Base-by-base conservation (phyloP, 1,140 invertebrate species). In the Bombus cullumanus region DNA sequence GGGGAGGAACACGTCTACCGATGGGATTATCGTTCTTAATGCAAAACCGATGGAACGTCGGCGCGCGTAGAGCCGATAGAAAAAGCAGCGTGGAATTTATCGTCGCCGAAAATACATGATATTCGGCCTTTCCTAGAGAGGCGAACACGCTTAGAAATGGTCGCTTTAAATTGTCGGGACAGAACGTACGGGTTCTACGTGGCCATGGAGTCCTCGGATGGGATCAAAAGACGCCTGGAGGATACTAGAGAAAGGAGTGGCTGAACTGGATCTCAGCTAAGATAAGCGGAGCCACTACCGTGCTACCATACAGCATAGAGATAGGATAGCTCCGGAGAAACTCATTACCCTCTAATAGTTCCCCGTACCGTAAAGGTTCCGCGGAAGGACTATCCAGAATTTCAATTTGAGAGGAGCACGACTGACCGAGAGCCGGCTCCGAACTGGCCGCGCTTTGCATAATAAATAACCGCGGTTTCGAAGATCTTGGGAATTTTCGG, bases 331-430 rank as follows among this genome's bases (percentile, higher is more conserved):
- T 81, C 75, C 66, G 71, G 64, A 82, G 81, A 89, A 92, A 85
- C 90, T 94, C 92, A 92, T 94, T 93, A 93, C 88, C 84, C 86
- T 89, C 89, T 94, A 94, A 95, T 94, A 92, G 92, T 92, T 92
- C 83, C 77, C 87, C 90, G 89, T 94, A 93, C 91, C 81, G 71
- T 79, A 79, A 88, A 89, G 87, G 87, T 69, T 82, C 68, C 81
- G 76, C 79, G 71, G 68, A 85, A 81, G 89, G 78, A 75, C 88
- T 87, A 91, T 89, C 88, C 86, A 89, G 87, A 92, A 93, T 93
- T 93, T 94, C 92, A 91, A 93, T 94, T 93, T 93, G 31, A 86
- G 66, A 71, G 59, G 79, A 76, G 66, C 80, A 76, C 62, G 68
- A 47, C 72, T 62, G 64, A 64, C 41, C 78, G 25, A 18, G 25